Evolutionary conservation across 2,797 vertebrate species (phyloP).

Genomic region (Brachymystax lenok): DNA sequence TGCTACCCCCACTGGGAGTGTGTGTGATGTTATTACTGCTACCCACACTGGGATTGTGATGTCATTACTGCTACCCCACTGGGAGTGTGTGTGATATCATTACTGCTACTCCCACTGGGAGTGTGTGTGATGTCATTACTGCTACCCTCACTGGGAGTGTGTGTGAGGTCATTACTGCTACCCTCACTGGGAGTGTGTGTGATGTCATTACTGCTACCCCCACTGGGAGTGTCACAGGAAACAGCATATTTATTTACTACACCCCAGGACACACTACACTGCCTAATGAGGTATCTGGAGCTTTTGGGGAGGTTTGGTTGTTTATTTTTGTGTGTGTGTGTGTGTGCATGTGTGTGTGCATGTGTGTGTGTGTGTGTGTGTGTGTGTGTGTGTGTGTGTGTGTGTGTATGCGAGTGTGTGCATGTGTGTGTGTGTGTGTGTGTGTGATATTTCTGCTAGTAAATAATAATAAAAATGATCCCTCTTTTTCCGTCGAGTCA

Average conservation of each 20-base stretch:
- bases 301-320: conserved; percentile 33
- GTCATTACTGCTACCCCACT: no score
- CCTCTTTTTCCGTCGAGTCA: conserved; percentile 32
- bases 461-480: conserved; percentile 61
- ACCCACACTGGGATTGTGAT: no score
- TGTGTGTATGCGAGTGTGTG: conserved; percentile 15
- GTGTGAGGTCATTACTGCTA: no score
- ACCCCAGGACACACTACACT: conserved; percentile 47
- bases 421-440: conserved; percentile 33
- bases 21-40: no score
- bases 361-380: conserved; percentile 13
- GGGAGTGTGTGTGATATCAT: no score
- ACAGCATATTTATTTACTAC: conserved; percentile 64
- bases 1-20: no score
- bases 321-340: not conserved
- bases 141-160: no score
- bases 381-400: conserved; percentile 19
- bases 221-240: conserved; percentile 48
- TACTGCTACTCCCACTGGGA: no score
- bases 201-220: conserved; percentile 63
- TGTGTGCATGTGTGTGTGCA: conserved; percentile 10
- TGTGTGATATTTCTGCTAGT: conserved; percentile 31
- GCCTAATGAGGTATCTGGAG: conserved; percentile 70
- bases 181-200: conserved; percentile 10
- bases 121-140: no score